These are phyloP conservation scores for Lysandra bellargus DNA, from an alignment of 2,888 invertebrate genomes.

Conservation along the genomic window DNA sequence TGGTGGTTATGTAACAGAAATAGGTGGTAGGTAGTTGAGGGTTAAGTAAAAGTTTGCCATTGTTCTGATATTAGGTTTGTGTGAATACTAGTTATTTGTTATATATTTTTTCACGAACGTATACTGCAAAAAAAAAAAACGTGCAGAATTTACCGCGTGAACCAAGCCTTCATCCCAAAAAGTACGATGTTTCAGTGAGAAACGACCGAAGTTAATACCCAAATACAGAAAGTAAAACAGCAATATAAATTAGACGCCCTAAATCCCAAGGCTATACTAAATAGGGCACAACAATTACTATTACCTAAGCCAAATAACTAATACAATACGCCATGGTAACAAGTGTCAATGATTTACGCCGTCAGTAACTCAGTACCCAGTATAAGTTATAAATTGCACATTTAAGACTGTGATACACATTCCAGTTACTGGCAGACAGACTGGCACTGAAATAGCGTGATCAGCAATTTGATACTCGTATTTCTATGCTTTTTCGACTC, in stretches of 20 bases:
- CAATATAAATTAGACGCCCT: slow-evolving; percentile 10
- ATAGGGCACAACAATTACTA: slow-evolving; percentile 7
- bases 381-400: not conserved
- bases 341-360: slow-evolving; percentile 15
- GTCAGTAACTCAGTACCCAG: not conserved
- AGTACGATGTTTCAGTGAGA: too few relatives aligned
- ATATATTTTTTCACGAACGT: too few relatives aligned
- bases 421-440: not conserved
- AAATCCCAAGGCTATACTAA: not conserved
- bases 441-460: not conserved
- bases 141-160: too few relatives aligned
- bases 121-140: too few relatives aligned
- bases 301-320: slow-evolving; percentile 13
- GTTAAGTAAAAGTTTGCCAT: too few relatives aligned
- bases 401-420: not conserved
- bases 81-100: too few relatives aligned
- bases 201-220: too few relatives aligned
- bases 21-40: too few relatives aligned
- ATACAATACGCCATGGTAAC: not conserved
- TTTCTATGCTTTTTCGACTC: not conserved
- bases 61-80: too few relatives aligned
- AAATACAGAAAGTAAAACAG: not conserved
- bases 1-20: too few relatives aligned
- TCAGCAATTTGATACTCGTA: not conserved
- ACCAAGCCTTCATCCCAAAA: too few relatives aligned